Evolutionary conservation across 2,113 vertebrate genomes (phyloP), one percentile per base, ranked within the genome.

Genomic region (Hydrolagus affinis): DNA sequence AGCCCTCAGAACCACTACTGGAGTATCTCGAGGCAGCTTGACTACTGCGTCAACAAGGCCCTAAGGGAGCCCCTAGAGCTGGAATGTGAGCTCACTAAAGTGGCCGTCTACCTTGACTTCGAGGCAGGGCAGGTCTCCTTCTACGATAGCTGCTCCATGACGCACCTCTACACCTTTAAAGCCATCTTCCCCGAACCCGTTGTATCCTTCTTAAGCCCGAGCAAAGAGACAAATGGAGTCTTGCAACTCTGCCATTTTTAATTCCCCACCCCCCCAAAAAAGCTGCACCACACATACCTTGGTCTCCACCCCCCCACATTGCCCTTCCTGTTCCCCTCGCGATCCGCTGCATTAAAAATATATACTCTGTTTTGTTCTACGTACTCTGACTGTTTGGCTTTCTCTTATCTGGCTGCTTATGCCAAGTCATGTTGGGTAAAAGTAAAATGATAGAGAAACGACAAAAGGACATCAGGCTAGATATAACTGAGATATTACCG

Each of bases 71-170:
- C 57, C 21, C 76, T 78, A 12, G 11, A 25, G 0, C 21, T 78
- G 11, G 23, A 12, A 21, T 25, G 56, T 11, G 21, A 60, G n/a
- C 76, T 28, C 3, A 14, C 76, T 59, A 23, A 21, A 11, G 76
- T 78, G 57, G 76, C 56, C 17, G 19, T 78, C 44, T 78, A 78
- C 44, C 57, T 78, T 11, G 76, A 78, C n/a, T 60, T 78, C 4
- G 76, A 78, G 0, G 76, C 21, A 0, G 76, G 76, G 1, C 76
- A 15, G 57, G n/a, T 78, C 57, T 78, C 76, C 76, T 78, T 78
- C 57, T 78, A 78, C 12, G 76, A 78, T 10, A n/a, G 56, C 57
- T 25, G 57, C 57, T 60, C 21, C 76, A 78, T 78, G 76, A 12
- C 10, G 6, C 76, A 60, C 57, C 76, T 78, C 0, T 78, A 59